These are phyloP conservation scores for Pseudocheirus occidentalis DNA, from an alignment of 2,797 vertebrate genomes.

Conservation along the genomic window DNA sequence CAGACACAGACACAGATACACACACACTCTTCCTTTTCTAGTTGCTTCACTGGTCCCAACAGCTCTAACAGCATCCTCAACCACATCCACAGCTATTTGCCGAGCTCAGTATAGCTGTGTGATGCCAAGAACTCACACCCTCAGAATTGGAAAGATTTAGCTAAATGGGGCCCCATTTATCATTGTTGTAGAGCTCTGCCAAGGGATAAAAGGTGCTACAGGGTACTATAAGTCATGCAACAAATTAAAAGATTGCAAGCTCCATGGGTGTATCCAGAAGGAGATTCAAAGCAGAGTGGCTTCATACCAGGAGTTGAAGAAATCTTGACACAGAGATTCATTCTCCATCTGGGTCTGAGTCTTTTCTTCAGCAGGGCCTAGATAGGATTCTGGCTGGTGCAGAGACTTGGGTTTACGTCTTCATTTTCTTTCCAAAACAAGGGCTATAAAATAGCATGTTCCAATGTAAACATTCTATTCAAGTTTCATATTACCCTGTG, in stretches of 20 bases:
- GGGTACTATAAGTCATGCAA: conserved; percentile 75
- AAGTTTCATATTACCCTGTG: conserved; percentile 53
- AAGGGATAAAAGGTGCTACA: conserved; percentile 78
- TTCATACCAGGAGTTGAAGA: conserved; percentile 20
- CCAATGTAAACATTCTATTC: conserved; percentile 39
- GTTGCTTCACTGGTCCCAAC: conserved; percentile 6
- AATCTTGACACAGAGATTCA: conserved; percentile 40
- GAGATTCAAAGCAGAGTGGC: conserved; percentile 22
- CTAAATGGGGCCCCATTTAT: conserved; percentile 74
- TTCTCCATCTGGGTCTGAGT: not conserved
- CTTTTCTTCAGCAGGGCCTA: conserved; percentile 19
- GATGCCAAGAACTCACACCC: conserved; percentile 71
- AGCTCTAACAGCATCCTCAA: conserved; percentile 14
- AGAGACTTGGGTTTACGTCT: conserved; percentile 23
- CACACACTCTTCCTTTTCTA: not conserved
- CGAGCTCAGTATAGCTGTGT: conserved; percentile 62
- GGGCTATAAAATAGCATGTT: conserved; percentile 26
- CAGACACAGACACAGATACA: not conserved
- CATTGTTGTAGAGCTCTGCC: conserved; percentile 77
- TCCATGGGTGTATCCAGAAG: conserved; percentile 69
- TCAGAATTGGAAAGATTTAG: conserved; percentile 66
- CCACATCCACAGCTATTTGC: conserved; percentile 65
- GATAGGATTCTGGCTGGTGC: not conserved
- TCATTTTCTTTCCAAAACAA: conserved; percentile 16
- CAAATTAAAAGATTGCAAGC: conserved; percentile 76